Evolutionary conservation across 2,113 vertebrate species (phyloP), one percentile per base, ranked within the genome.

Genomic region (Potamarius usumacintae): DNA sequence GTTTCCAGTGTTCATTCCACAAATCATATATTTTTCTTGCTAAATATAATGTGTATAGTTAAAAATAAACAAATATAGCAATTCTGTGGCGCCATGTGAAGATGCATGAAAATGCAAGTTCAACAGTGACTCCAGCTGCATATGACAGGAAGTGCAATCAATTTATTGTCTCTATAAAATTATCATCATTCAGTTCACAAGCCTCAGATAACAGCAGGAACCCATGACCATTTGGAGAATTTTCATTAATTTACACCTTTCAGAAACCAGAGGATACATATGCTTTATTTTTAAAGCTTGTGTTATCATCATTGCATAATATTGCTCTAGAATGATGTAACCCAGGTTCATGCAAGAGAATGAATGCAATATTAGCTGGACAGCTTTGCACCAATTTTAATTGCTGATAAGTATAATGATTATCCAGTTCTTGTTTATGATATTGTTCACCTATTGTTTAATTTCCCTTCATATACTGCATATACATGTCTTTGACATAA

Each of bases 51-150:
- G n/a, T 11, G 67, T 77, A 42, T 50, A 1, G 22, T 48, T 63
- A 11, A 69, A 53, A 67, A 65, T 3, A 30, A 52, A 52, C 1
- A 42, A 50, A 15, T 67, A 69, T 30, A 55, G 15, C 52, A 55
- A 30, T 30, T 71, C 10, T 34, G 52, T 42, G 9, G 25, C 76
- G 27, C 25, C 5, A n/a, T 63, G 42, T 65, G 65, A 52, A 27
- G 76, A 53, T 53, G 50, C 12, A 50, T 25, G 34, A 17, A 20
- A 62, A n/a, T 80, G 22, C 10, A 20, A 71, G 87, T 71, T 82
- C 84, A 90, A 88, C 76, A 90, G 84, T 84, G 89, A 85, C 87
- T 63, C 74, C 87, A 25, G 15, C 53, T 88, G 89, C 72, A 80
- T 84, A 76, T 72, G 74, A 82, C 50, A 81, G 57, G 78, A 62